phyloP scores from a whole-genome alignment of 2,113 vertebrate genomes.

The Pterocles burchelli region DNA sequence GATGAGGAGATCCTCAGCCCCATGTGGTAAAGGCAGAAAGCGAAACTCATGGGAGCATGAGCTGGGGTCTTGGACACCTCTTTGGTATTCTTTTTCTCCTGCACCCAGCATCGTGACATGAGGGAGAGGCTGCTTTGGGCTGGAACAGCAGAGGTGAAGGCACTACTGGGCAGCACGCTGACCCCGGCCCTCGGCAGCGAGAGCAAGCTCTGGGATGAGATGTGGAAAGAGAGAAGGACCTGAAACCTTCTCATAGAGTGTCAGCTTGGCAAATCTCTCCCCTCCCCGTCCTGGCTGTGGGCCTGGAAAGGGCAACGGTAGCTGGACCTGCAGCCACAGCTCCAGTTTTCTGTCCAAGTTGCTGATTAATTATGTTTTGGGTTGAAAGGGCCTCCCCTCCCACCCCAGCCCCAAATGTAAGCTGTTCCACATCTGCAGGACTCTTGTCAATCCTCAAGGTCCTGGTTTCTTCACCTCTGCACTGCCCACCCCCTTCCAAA shows the following conservation, averaged over 20 bases:
- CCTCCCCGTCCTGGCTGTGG: neutral
- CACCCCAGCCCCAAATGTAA: neutral
- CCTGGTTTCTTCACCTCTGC: conserved; percentile 28
- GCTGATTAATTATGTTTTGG: neutral
- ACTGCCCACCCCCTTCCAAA: conserved; percentile 54
- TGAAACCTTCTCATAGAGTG: rapidly evolving
- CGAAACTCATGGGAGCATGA: neutral
- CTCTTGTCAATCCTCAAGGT: neutral
- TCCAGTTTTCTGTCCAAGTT: neutral
- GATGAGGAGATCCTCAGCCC: neutral
- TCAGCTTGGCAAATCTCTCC: neutral
- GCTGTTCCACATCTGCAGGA: conserved; percentile 2
- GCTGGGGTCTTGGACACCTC: neutral
- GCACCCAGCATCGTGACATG: rapidly evolving
- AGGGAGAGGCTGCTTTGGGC: neutral
- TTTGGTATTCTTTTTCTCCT: neutral
- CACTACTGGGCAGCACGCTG: neutral
- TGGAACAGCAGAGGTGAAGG: neutral
- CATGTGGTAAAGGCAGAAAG: neutral
- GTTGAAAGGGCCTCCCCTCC: neutral
- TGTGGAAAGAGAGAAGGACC: neutral
- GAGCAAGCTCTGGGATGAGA: neutral
- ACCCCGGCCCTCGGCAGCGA: neutral
- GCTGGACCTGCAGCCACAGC: neutral
- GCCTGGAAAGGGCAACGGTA: conserved; percentile 5